Percentiles rank a stretch among this genome's conserved stretches.
These are phyloP conservation scores for Forpus xanthops DNA, from an alignment of 2,797 vertebrate genomes.

Conservation along the genomic window DNA sequence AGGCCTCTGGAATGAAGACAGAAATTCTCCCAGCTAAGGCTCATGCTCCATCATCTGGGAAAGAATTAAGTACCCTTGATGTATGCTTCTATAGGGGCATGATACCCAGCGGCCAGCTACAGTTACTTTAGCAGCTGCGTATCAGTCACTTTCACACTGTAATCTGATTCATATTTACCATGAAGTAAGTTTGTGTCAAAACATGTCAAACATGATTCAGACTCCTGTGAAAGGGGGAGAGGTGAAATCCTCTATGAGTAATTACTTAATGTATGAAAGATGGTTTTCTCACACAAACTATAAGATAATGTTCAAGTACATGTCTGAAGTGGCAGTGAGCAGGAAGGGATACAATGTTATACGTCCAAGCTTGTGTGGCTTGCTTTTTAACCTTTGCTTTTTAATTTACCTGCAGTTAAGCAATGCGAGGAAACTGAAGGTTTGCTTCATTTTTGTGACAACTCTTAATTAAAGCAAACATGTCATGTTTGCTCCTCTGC, in stretches of 20 bases:
- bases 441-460: background rate
- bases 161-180: background rate
- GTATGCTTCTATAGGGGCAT: background rate
- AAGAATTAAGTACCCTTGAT: background rate
- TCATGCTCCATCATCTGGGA: rapidly evolving
- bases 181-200: background rate
- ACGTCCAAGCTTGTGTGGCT: background rate
- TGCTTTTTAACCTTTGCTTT: background rate
- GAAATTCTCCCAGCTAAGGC: background rate
- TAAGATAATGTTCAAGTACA: background rate
- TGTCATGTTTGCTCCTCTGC: background rate
- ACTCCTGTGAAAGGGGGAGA: background rate
- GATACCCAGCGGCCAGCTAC: background rate
- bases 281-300: background rate
- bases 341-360: too few relatives aligned
- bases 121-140: rapidly evolving
- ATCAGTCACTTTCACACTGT: background rate
- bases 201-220: background rate
- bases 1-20: too few relatives aligned
- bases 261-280: background rate
- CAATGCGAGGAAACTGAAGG: background rate
- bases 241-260: background rate
- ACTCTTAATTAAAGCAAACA: background rate
- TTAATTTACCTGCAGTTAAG: background rate
- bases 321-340: background rate